Percentiles rank a stretch among this genome's conserved stretches.
These are phyloP conservation scores for Bubalus kerabau DNA, from an alignment of 2,113 vertebrate genomes.

Conservation along the genomic window DNA sequence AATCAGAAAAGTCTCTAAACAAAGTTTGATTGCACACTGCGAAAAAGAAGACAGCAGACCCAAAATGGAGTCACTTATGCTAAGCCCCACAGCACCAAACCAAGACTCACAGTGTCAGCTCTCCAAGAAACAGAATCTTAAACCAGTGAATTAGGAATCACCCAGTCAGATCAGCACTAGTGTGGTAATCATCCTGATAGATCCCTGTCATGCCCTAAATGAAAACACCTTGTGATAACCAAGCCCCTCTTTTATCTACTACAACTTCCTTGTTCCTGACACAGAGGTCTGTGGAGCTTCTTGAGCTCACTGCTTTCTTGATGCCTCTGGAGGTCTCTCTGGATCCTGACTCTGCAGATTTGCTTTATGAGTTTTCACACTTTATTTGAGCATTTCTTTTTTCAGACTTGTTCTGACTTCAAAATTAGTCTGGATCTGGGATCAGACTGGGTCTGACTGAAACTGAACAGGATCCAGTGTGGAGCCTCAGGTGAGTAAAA, in stretches of 20 bases:
- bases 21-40: constrained; percentile 13
- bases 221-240: neutral
- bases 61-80: neutral
- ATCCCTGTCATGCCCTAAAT: neutral
- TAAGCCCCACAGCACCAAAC: neutral
- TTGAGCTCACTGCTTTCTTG: neutral
- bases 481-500: neutral
- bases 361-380: neutral
- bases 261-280: neutral
- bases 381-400: neutral
- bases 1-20: constrained; percentile 42
- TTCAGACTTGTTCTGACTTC: neutral
- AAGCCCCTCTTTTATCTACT: neutral
- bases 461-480: neutral
- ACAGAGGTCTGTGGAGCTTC: too few species aligned
- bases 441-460: neutral
- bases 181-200: neutral
- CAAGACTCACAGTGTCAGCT: neutral
- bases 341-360: neutral
- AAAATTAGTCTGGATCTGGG: neutral
- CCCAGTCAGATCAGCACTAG: neutral
- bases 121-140: neutral
- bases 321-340: neutral
- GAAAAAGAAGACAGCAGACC: neutral
- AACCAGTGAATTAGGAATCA: neutral